Evolutionary conservation across 2,888 invertebrate species (phyloP).

Genomic region (Drosophila percnosoma): DNA sequence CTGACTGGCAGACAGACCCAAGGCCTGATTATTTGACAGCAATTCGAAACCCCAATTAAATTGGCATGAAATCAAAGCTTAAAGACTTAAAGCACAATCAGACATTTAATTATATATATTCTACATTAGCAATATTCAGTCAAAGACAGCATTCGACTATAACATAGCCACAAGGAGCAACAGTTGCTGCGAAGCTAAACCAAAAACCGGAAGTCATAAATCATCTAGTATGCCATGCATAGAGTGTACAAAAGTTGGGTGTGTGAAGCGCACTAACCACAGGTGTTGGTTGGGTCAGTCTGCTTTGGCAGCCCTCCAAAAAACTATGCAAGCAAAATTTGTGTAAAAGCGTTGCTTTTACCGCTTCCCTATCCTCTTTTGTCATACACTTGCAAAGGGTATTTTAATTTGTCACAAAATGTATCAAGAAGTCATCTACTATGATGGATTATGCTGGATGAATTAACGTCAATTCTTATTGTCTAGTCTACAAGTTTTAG

Average conservation of each 20-base stretch:
- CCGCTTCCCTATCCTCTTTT: not conserved
- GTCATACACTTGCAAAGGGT: not conserved
- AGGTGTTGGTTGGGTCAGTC: slow-evolving; percentile 66
- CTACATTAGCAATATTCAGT: not conserved
- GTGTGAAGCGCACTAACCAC: slow-evolving; percentile 63
- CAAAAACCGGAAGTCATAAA: slow-evolving; percentile 79
- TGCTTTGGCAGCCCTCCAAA: slow-evolving; percentile 40
- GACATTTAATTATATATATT: not conserved
- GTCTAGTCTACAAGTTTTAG: not conserved
- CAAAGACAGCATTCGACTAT: slow-evolving; percentile 6
- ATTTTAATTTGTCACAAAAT: not conserved
- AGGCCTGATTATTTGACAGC: slow-evolving; percentile 48
- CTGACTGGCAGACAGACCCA: slow-evolving; percentile 26
- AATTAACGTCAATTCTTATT: not conserved
- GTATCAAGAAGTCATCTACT: not conserved
- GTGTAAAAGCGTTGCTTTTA: slow-evolving; percentile 32
- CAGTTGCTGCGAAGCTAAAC: slow-evolving; percentile 45
- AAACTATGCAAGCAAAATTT: slow-evolving; percentile 41
- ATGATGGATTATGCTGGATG: not conserved
- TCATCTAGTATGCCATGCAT: slow-evolving; percentile 66
- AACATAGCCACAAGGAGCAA: slow-evolving; percentile 32
- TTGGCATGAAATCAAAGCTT: slow-evolving; percentile 51
- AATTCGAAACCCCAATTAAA: slow-evolving; percentile 45
- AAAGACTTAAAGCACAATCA: slow-evolving; percentile 4
- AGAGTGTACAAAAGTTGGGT: slow-evolving; percentile 20